Conservation (phyloP, 2,113 vertebrate genomes). For the Danio rerio region DNA sequence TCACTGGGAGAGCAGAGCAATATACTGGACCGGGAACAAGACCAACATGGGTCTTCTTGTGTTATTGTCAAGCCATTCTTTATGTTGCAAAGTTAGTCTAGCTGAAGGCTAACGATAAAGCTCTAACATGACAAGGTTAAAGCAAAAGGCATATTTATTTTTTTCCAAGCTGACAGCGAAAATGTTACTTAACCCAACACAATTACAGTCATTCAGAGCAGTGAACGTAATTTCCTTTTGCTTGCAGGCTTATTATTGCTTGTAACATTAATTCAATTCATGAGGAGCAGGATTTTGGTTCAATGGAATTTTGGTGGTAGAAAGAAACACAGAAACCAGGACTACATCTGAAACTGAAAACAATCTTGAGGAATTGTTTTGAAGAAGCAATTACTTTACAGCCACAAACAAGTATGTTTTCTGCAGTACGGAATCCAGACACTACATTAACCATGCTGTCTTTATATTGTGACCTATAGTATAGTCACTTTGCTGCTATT, state of each 20-base stretch:
- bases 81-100: neutral
- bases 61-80: slow-evolving; percentile 26
- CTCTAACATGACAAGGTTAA: neutral
- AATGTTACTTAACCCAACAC: neutral
- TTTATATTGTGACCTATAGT: no score
- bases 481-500: no score
- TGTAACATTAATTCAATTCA: neutral
- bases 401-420: no score
- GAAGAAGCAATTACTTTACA: no score
- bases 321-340: neutral
- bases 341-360: no score
- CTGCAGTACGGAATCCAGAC: no score
- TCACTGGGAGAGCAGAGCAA: slow-evolving; percentile 27
- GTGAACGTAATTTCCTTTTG: neutral
- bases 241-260: neutral
- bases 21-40: slow-evolving; percentile 19
- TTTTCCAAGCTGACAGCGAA: neutral
- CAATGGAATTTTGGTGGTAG: neutral
- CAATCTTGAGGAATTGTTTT: no score
- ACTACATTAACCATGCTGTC: no score
- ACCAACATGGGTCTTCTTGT: neutral
- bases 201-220: neutral
- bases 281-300: neutral
- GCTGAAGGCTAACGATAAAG: neutral
- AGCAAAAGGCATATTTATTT: neutral